phyloP scores from a whole-genome alignment of 1,140 invertebrate genomes.

The Dreissena rostriformis region DNA sequence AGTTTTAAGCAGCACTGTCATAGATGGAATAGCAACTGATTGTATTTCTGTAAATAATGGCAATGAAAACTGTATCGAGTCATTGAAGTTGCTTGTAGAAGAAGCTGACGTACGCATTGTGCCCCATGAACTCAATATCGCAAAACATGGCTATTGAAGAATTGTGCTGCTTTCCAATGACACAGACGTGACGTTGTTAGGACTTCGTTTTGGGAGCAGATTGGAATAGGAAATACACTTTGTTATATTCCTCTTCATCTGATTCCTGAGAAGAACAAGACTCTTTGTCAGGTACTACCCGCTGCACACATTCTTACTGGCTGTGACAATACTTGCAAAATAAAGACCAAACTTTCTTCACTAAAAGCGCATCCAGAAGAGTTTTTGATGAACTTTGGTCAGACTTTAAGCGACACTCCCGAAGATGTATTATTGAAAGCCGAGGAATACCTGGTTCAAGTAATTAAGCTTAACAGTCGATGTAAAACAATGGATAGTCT shows the following conservation, averaged over 20 bases:
- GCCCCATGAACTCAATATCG: neutral
- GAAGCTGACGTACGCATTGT: slow-evolving; percentile 30
- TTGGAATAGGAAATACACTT: slow-evolving; percentile 2
- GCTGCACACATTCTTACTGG: slow-evolving; percentile 18
- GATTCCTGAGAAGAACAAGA: neutral
- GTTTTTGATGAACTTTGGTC: slow-evolving; percentile 15
- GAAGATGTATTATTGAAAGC: neutral
- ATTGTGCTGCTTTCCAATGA: slow-evolving; percentile 10
- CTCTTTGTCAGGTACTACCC: slow-evolving; percentile 1
- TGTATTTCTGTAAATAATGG: neutral
- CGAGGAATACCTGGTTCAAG: slow-evolving; percentile 26
- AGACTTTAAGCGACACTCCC: neutral
- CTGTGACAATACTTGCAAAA: slow-evolving; percentile 11
- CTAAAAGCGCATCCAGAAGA: slow-evolving; percentile 1
- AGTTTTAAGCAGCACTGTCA: slow-evolving; percentile 1
- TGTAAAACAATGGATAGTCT: slow-evolving; percentile 24
- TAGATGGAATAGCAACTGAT: neutral
- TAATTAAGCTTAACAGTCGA: neutral
- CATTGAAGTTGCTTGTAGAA: neutral
- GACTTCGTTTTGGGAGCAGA: slow-evolving; percentile 6
- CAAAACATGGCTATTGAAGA: neutral
- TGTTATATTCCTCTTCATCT: slow-evolving; percentile 6
- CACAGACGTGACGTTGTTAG: slow-evolving; percentile 7
- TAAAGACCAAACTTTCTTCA: slow-evolving; percentile 11
- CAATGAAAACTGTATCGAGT: neutral